Evolutionary conservation across 1,140 invertebrate genomes (phyloP), one percentile per base, ranked within the genome.

Genomic region (Hesperophylax magnus): DNA sequence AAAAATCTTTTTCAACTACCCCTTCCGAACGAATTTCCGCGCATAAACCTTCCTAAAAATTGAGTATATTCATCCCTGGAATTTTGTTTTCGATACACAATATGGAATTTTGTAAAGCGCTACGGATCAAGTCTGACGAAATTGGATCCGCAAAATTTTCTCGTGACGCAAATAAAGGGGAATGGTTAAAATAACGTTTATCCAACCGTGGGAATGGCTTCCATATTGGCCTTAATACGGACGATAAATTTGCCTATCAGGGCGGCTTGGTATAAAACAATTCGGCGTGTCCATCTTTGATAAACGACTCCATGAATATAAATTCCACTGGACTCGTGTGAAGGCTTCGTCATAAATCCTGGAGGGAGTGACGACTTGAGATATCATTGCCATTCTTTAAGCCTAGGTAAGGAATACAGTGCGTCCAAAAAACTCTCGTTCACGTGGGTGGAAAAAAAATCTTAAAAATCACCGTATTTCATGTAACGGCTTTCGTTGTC

Each of bases 171-270:
- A 67, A 67, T 67, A 67, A 31, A 67, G 17, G 24, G 9, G 61
- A 17, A 31, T 27, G 15, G 24, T 65, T 17, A 22, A 67, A 27
- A 31, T 67, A 34, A 67, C 22, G 24, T 27, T 67, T 67, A 67
- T 67, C 27, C 63, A 31, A 67, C 69, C 20, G 69, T 52, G 18
- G 17, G 17, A 47, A 72, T 52, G 47, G 34, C n/a, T 9, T 17
- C 18, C 34, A 17, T 20, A 72, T 72, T 72, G 69, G n/a, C 47
- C 69, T 7, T 72, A 72, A 72, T 72, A 61, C 61, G 77, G 39
- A 17, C 67, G 61, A 78, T 78, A 78, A 78, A 78, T 78, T 53
- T 77, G 75, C 75, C 75, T 61, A 77, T 77, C 72, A 39, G 75
- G 22, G 58, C 75, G 58, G 75, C 58, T 53, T 67, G 69, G 34